These are phyloP conservation scores for Neogale vison DNA, from an alignment of 2,113 vertebrate species.

Conservation along the genomic window DNA sequence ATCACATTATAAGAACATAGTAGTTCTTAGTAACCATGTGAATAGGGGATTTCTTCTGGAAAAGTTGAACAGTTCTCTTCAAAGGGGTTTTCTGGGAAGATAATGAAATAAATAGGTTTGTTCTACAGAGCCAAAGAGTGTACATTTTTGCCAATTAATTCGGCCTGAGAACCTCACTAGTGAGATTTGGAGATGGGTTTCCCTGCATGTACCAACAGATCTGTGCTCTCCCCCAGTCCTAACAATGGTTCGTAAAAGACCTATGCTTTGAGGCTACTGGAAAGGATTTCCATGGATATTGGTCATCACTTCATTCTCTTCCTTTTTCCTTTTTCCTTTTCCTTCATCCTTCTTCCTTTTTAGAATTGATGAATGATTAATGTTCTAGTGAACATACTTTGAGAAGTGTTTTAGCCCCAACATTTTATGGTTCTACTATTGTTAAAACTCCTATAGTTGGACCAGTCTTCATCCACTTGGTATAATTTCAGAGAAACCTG, in stretches of 20 bases:
- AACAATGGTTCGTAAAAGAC: neutral
- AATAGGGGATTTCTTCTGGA: neutral
- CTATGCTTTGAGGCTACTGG: neutral
- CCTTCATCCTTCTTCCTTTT: neutral
- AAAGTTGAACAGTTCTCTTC: neutral
- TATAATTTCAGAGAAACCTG: neutral
- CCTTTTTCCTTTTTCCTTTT: neutral
- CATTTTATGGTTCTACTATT: conserved; percentile 26
- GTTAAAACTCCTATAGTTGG: neutral
- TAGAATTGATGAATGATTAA: neutral
- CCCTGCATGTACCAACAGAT: neutral
- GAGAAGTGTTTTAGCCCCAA: neutral
- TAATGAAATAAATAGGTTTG: neutral
- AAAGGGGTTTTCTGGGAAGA: neutral
- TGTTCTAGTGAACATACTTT: neutral
- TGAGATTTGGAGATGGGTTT: neutral
- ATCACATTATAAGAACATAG: neutral
- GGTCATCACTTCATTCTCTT: neutral
- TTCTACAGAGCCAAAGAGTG: neutral
- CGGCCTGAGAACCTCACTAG: neutral
- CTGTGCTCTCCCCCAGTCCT: neutral
- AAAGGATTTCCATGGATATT: neutral
- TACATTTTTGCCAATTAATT: neutral
- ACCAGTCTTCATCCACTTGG: neutral
- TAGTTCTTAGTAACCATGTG: neutral